Base-by-base conservation (phyloP, 2,113 vertebrate species). In the Zeus faber region DNA sequence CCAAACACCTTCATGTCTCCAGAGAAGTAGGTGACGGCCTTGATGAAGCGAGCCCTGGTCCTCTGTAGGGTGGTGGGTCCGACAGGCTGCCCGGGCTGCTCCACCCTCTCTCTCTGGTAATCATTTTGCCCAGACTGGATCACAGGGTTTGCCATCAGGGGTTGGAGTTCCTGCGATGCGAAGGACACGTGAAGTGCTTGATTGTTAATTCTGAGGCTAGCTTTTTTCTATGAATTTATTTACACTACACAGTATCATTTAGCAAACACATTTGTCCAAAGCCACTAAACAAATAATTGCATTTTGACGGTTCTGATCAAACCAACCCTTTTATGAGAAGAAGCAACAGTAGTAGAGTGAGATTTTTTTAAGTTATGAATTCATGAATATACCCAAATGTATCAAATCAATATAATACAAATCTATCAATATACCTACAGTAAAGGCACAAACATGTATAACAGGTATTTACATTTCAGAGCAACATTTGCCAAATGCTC, bases 1-100 rank as follows among this genome's bases (percentile, higher is more conserved):
- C 64, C 87, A 65, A 87, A 86, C 10, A 61, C 62, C 10, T 60
- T 9, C 90, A 91, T 91, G 52, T 91, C 88, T 55, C 89, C 90
- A 21, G 83, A 61, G 48, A 90, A 81, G 58, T 85, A 89, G 5
- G 82, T 87, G 18, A 85, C 52, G 6, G 58, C 66, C 23, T 72
- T 83, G 1, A 77, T 47, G 65, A 89, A 29, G 13, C 47, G 53
- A 17, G 54, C 40, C 54, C 54, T 74, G 17, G 66, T 39, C 43
- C 10, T 68, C 57, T 74, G 60, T 16, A 31, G 20, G 6, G 14
- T 2, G 1, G 43, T 21, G 10, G 13, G 2, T 18, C 5, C 3
- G 8, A 24, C 9, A 2, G 58, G 24, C 23, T 27, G 18, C 14
- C 27, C 1, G 57, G 18, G 0, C 33, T 14, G 3, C 33, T 52